These are phyloP conservation scores for Pomatorhinus ruficollis DNA, from an alignment of 2,113 vertebrate genomes.

Conservation along the genomic window DNA sequence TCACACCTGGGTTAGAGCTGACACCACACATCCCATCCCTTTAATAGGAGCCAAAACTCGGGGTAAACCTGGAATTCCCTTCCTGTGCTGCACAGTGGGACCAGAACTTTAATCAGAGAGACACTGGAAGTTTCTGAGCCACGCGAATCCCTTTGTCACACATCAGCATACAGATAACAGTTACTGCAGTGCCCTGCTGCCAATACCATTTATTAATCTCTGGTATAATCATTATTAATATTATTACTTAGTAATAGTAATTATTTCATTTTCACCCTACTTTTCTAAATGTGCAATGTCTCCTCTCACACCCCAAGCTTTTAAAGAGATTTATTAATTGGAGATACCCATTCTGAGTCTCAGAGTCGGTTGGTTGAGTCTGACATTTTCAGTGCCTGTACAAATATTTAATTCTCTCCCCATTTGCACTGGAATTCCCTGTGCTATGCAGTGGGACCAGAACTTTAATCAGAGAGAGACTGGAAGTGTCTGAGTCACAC, in stretches of 20 bases:
- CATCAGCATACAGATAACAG: rapidly evolving
- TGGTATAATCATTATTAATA: too few species aligned
- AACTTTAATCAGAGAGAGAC: neutral
- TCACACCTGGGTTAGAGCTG: neutral
- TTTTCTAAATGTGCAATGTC: too few species aligned
- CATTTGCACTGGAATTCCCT: neutral
- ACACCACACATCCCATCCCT: neutral
- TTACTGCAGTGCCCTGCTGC: neutral
- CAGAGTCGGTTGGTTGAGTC: too few species aligned
- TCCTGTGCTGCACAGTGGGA: neutral
- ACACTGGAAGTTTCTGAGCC: neutral
- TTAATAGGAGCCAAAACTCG: neutral
- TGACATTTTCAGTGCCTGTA: too few species aligned
- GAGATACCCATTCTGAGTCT: too few species aligned
- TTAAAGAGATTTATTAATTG: too few species aligned
- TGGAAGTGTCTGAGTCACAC: neutral
- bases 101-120: neutral
- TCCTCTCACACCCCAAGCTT: too few species aligned
- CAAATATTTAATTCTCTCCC: too few species aligned
- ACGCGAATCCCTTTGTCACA: neutral
- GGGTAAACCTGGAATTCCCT: neutral
- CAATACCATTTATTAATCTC: too few species aligned
- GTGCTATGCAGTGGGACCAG: neutral
- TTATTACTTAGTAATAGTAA: too few species aligned
- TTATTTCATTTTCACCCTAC: too few species aligned